Base-by-base conservation (phyloP, 30 jellyfish, hydroid and myxozoan species). In the Turritopsis rubra region DNA sequence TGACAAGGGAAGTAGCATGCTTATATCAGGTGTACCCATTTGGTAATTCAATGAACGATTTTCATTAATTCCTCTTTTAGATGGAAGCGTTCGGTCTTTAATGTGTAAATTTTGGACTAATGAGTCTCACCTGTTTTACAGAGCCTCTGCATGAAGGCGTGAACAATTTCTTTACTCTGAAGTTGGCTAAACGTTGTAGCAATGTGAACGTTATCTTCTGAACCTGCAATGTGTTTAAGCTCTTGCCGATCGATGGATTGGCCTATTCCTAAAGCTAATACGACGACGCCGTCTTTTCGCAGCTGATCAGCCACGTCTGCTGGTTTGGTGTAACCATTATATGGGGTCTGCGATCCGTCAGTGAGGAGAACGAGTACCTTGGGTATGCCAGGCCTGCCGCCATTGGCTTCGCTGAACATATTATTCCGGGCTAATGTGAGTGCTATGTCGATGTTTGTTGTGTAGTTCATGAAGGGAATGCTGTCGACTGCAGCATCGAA, bases 401-500 rank as follows among this genome's bases (percentile, higher is more conserved):
- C 90, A 28, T 76, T 82, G 53, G 85, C 53, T 29, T 18, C 21
- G 18, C 31, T 52, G 79, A 81, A 81, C 84, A 81, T 28, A 65
- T 87, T 81, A 1, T 87, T 83, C 21, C 84, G 72, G 17, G 85
- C 95, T 24, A 81, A 78, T 70, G 26, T 81, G 0, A 87, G 78
- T 52, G 89, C 94, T 81, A 75, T 87, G 72, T 87, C 95, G 23
- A 87, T 87, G 30, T 89, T 75, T 16, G 95, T 87, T 13, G 95
- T 87, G 75, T 73, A 73, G 21, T 89, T 89, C 65, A 87, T 29
- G 28, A 87, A 68, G 16, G 95, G 95, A 23, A 87, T 53, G 53
- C 65, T 53, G 85, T 87, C 90, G 16, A 87, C 95, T 1, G 89
- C 89, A 68, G 52, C 81, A 52, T 87, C 31, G 79, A 87, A 87